Conservation (phyloP, 2,113 vertebrate genomes). For the Acinonyx jubatus region DNA sequence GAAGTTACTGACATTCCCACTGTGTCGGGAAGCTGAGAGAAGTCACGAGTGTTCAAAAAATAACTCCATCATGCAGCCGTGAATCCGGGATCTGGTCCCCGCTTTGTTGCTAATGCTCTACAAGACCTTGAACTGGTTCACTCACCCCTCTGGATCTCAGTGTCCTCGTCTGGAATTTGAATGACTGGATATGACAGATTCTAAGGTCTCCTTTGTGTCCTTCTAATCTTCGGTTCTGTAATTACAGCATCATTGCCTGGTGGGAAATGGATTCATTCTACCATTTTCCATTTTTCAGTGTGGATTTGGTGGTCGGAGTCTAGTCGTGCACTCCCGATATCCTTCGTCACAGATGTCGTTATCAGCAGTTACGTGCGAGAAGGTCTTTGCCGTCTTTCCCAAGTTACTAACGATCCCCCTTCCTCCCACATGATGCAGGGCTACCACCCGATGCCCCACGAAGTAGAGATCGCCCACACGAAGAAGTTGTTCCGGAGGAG, state of each 20-base stretch:
- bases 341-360: neutral
- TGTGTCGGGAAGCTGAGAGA: neutral
- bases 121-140: neutral
- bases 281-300: neutral
- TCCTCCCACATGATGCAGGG: slow-evolving; percentile 84
- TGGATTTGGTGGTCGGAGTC: neutral
- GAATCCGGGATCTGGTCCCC: neutral
- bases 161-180: neutral
- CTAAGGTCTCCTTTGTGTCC: neutral
- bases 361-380: too few species aligned
- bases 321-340: neutral
- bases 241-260: neutral
- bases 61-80: too few species aligned
- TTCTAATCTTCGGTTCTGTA: neutral
- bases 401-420: neutral
- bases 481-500: slow-evolving; percentile 97
- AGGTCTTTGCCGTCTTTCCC: neutral
- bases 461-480: slow-evolving; percentile 96
- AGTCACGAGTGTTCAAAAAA: neutral
- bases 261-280: neutral
- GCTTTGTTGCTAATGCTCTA: neutral
- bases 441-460: slow-evolving; percentile 93
- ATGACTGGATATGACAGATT: neutral
- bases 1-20: neutral
- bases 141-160: neutral